These are phyloP conservation scores for Galago senegalensis DNA, from an alignment of 2,797 vertebrate species.

Conservation along the genomic window DNA sequence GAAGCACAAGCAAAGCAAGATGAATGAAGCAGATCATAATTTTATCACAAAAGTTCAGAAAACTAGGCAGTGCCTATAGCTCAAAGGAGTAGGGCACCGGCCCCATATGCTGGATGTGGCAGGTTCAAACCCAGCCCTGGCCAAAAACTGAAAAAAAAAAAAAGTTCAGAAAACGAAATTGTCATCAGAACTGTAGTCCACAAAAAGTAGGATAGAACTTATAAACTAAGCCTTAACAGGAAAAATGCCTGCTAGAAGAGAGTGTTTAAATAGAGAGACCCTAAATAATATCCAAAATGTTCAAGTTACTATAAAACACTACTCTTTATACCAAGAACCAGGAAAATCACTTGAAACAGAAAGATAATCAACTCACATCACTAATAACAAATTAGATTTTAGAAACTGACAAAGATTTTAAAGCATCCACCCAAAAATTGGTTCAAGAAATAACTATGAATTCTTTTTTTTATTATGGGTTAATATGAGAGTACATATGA, in stretches of 20 bases:
- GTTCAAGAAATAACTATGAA: constrained; percentile 25
- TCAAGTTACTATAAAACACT: constrained; percentile 3
- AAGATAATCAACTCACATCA: constrained; percentile 25
- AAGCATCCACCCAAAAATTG: background rate
- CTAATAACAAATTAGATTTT: background rate
- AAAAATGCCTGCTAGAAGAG: background rate
- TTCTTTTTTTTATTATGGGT: background rate
- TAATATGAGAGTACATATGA: no score
- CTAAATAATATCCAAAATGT: background rate
- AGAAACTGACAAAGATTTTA: constrained; percentile 40
- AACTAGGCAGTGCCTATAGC: background rate
- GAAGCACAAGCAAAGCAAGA: background rate
- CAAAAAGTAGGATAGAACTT: background rate
- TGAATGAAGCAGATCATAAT: constrained; percentile 40
- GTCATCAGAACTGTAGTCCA: background rate
- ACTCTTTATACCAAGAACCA: background rate
- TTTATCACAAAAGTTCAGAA: background rate
- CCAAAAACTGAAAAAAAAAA: background rate
- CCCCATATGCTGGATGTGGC: no score
- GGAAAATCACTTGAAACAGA: constrained; percentile 15
- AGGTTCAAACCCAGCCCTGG: no score
- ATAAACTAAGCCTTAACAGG: background rate
- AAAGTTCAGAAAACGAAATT: constrained; percentile 17
- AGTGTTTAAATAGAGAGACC: constrained; percentile 21
- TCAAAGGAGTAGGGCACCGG: no score